A percentile compares a stretch with the other conserved stretches of the same genome.
Conservation (phyloP, 2,888 invertebrate species). For the Eupithecia abbreviata region DNA sequence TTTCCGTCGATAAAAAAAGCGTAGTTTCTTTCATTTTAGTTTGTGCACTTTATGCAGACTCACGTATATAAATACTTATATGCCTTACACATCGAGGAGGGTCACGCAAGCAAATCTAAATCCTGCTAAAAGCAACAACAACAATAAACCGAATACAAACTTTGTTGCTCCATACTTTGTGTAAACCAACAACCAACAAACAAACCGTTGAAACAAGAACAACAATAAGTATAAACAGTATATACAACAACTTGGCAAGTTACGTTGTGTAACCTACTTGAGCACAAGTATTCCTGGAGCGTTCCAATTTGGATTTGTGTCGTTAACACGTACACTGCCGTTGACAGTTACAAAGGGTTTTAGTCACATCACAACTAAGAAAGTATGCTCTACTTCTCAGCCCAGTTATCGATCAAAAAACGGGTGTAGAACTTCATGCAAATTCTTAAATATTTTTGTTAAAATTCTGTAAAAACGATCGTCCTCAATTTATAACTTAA, state of each 20-base stretch:
- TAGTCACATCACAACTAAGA: not conserved
- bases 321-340: not conserved
- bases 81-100: no score
- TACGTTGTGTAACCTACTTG: conserved; percentile 15
- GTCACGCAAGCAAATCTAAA: not conserved
- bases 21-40: no score
- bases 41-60: no score
- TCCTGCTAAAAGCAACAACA: not conserved
- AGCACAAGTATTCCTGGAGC: not conserved
- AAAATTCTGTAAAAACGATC: not conserved
- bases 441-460: no score
- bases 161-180: not conserved
- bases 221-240: not conserved
- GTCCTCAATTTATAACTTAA: not conserved
- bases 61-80: no score
- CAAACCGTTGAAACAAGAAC: not conserved
- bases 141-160: not conserved
- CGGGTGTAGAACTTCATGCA: not conserved
- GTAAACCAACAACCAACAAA: not conserved
- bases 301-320: conserved; percentile 8
- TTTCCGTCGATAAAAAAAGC: no score
- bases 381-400: not conserved
- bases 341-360: not conserved
- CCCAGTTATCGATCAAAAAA: not conserved
- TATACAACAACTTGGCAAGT: conserved; percentile 22